These are phyloP conservation scores for Gymnodraco acuticeps DNA, from an alignment of 2,797 vertebrate genomes.

Conservation along the genomic window DNA sequence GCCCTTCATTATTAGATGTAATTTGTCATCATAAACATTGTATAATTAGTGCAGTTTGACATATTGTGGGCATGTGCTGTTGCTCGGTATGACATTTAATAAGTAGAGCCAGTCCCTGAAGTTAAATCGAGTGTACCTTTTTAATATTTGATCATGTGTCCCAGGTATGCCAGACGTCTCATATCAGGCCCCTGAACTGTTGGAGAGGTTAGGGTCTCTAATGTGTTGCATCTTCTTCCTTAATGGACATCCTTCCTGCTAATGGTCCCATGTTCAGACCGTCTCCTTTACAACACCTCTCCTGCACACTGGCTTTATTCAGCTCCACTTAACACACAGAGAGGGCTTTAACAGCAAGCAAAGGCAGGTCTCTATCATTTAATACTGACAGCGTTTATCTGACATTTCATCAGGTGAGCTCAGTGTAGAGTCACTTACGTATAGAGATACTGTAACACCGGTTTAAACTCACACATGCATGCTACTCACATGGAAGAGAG, in stretches of 20 bases:
- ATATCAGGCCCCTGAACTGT: constrained; percentile 55
- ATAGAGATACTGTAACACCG: constrained; percentile 10
- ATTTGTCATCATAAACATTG: constrained; percentile 61
- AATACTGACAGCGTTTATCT: constrained; percentile 49
- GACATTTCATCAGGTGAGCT: constrained; percentile 35
- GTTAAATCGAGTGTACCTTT: constrained; percentile 37
- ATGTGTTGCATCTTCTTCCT: constrained; percentile 78
- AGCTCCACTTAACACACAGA: constrained; percentile 56
- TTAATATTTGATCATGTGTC: constrained; percentile 50
- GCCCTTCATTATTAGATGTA: constrained; percentile 57
- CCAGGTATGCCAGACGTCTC: constrained; percentile 38
- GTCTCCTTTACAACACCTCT: constrained; percentile 55
- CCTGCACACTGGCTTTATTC: constrained; percentile 52
- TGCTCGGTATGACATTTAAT: constrained; percentile 46
- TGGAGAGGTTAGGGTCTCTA: constrained; percentile 62
- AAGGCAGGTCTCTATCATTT: constrained; percentile 42
- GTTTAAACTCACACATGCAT: not conserved
- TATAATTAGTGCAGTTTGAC: constrained; percentile 63
- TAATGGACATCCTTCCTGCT: constrained; percentile 79
- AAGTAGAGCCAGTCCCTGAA: constrained; percentile 20
- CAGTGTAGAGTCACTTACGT: not conserved
- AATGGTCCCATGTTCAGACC: constrained; percentile 63
- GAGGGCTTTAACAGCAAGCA: constrained; percentile 43
- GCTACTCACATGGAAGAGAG: constrained; percentile 2
- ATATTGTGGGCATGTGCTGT: constrained; percentile 41